Evolutionary conservation across 2,888 invertebrate species (phyloP).

Genomic region (Eupithecia dodoneata): DNA sequence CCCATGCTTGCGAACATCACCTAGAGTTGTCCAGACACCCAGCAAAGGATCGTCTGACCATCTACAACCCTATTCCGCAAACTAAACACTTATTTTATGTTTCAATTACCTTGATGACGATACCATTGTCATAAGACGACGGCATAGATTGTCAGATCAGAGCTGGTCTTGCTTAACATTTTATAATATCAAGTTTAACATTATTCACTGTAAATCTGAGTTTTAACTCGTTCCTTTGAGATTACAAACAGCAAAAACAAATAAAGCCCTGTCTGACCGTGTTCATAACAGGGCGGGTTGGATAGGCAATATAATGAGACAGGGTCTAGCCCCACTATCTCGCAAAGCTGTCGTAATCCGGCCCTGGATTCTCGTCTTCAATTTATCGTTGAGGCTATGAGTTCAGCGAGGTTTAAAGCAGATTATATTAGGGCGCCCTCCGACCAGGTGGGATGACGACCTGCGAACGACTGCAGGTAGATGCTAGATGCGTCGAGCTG

Average conservation of each 20-base stretch:
- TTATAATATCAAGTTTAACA: background rate
- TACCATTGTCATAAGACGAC: no score
- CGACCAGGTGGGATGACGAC: no score
- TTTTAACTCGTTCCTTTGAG: background rate
- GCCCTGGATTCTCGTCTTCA: slow-evolving; percentile 43
- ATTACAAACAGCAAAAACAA: slow-evolving; percentile 5
- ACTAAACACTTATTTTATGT: no score
- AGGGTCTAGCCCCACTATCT: slow-evolving; percentile 21
- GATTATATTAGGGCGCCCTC: background rate
- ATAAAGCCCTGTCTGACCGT: background rate
- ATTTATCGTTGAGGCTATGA: slow-evolving; percentile 39
- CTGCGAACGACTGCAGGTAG: no score
- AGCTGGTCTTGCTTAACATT: background rate
- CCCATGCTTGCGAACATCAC: no score
- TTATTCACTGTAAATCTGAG: background rate
- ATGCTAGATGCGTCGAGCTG: no score
- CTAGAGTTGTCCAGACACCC: no score
- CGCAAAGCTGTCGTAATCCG: slow-evolving; percentile 52
- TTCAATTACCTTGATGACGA: no score
- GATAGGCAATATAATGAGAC: slow-evolving; percentile 11
- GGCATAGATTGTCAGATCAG: no score
- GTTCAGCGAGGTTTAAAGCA: slow-evolving; percentile 24
- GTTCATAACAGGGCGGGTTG: slow-evolving; percentile 11
- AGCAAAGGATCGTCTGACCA: no score
- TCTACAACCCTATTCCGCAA: no score